These are phyloP conservation scores for Drosophila mayaguana DNA, from an alignment of 2,888 invertebrate species.

Conservation along the genomic window DNA sequence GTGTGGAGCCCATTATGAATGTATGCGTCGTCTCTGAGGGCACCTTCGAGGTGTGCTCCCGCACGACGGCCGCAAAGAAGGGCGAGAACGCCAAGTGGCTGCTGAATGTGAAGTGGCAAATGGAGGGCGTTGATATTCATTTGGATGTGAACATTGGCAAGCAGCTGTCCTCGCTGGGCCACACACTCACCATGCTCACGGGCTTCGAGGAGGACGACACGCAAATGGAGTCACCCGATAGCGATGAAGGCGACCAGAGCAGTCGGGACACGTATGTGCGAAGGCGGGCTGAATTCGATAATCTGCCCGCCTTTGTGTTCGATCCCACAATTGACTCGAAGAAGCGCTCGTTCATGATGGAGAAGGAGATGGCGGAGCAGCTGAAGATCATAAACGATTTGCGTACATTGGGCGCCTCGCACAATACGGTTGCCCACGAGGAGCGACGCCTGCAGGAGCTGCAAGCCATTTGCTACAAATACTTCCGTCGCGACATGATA, in stretches of 20 bases:
- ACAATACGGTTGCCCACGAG: conserved; percentile 96
- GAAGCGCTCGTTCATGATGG: conserved; percentile 95
- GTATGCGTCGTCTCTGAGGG: conserved; percentile 99
- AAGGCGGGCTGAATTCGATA: conserved; percentile 90
- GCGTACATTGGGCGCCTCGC: conserved; percentile 93
- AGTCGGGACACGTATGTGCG: conserved; percentile 86
- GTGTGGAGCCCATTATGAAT: conserved; percentile 93
- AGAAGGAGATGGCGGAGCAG: conserved; percentile 99
- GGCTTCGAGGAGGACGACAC: conserved; percentile 94
- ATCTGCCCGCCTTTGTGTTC: conserved; percentile 93
- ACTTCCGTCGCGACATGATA: conserved; percentile 97
- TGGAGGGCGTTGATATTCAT: conserved; percentile 99
- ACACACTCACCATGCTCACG: conserved; percentile 97
- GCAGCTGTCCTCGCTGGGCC: conserved; percentile 96
- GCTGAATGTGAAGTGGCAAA: conserved; percentile 98
- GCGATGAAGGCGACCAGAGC: conserved; percentile 91
- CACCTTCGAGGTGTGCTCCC: conserved; percentile 94
- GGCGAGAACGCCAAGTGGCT: conserved; percentile 98
- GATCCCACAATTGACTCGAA: conserved; percentile 92
- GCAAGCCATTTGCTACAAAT: conserved; percentile 97
- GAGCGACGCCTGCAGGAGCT: conserved; percentile 95
- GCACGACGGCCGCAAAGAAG: conserved; percentile 95
- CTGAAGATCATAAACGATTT: conserved; percentile 97
- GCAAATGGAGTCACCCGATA: conserved; percentile 89
- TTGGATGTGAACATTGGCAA: conserved; percentile 98